These are phyloP conservation scores for Pristionchus pacificus DNA, from an alignment of 1,140 invertebrate genomes.

Conservation along the genomic window DNA sequence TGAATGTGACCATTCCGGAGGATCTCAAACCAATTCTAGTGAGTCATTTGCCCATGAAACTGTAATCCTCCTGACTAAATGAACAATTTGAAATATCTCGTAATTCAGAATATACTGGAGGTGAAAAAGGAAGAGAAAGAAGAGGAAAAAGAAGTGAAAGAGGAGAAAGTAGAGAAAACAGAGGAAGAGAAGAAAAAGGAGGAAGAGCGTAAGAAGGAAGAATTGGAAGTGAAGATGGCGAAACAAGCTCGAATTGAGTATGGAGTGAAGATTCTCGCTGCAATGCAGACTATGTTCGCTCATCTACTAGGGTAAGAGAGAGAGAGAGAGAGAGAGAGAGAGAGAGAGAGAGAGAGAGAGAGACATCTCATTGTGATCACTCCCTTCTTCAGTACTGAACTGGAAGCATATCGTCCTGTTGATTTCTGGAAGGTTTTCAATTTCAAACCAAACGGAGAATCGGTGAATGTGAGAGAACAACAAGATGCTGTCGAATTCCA, in stretches of 20 bases:
- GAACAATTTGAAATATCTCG: no score
- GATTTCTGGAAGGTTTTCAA: conserved; percentile 97
- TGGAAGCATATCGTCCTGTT: conserved; percentile 92
- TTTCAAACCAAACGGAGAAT: conserved; percentile 71
- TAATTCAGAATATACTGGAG: no score
- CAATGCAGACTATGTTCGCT: conserved; percentile 95
- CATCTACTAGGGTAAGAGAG: conserved; percentile 91
- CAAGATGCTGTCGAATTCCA: conserved; percentile 99
- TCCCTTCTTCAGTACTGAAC: conserved; percentile 61
- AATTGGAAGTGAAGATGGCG: conserved; percentile 59
- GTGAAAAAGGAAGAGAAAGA: no score
- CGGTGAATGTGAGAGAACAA: conserved; percentile 93
- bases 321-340: no score
- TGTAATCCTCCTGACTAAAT: no score
- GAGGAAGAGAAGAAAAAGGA: no score
- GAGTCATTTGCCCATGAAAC: conserved; percentile 9
- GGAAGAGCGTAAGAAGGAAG: no score
- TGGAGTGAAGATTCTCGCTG: conserved; percentile 72
- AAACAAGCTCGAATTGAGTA: conserved; percentile 58
- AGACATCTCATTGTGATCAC: background rate
- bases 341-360: no score
- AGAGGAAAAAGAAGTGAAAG: no score
- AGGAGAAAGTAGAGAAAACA: no score
- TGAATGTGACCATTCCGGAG: conserved; percentile 75
- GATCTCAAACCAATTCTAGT: background rate